Conservation (phyloP, 2,888 invertebrate genomes). For the Drosophila pegasa region DNA sequence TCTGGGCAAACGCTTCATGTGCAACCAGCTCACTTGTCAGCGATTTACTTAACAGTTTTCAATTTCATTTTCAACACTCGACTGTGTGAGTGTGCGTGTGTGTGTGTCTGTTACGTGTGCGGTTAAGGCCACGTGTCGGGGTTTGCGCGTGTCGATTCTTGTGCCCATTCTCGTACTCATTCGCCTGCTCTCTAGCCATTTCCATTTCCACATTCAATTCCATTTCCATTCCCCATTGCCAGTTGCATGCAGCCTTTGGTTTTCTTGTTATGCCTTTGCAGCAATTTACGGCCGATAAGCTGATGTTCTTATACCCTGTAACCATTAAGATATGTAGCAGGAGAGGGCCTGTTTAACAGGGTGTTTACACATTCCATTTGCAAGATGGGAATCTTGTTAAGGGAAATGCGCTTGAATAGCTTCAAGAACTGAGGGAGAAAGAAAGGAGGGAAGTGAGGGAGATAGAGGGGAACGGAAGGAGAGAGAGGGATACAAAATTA, state of each 20-base stretch:
- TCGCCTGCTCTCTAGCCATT: slow-evolving; percentile 21
- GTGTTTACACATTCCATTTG: neutral
- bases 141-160: slow-evolving; percentile 64
- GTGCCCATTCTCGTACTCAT: slow-evolving; percentile 22
- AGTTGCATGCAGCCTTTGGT: slow-evolving; percentile 59
- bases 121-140: slow-evolving; percentile 71
- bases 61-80: slow-evolving; percentile 75
- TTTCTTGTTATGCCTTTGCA: slow-evolving; percentile 56
- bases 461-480: too few species aligned
- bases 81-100: slow-evolving; percentile 19
- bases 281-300: slow-evolving; percentile 72
- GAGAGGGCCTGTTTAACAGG: neutral
- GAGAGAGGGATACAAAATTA: too few species aligned
- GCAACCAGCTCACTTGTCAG: slow-evolving; percentile 54
- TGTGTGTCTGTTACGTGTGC: slow-evolving; percentile 43
- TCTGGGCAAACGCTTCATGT: slow-evolving; percentile 32
- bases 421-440: too few species aligned
- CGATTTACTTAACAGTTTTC: slow-evolving; percentile 80
- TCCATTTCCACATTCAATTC: slow-evolving; percentile 33
- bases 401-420: too few species aligned
- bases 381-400: neutral
- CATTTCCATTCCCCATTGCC: slow-evolving; percentile 47
- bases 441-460: too few species aligned
- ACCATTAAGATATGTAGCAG: neutral
- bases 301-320: slow-evolving; percentile 29